Conservation (phyloP, 2,888 invertebrate genomes). For the Andrena haemorrhoa region DNA sequence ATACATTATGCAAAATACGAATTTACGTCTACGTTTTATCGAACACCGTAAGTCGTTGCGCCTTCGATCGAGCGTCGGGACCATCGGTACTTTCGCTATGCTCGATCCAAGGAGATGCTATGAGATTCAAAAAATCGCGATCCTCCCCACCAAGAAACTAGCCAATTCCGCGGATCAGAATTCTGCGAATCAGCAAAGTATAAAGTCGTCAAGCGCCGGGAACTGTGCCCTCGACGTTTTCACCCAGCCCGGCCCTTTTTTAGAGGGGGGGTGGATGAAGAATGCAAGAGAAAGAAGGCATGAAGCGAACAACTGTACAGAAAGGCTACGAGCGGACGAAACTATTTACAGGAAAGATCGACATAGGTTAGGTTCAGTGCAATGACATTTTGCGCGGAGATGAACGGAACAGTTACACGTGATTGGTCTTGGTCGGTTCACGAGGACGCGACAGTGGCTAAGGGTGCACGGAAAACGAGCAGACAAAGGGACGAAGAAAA, state of each 20-base stretch:
- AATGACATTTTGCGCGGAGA: constrained; percentile 40
- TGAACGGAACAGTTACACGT: constrained; percentile 45
- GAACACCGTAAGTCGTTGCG: constrained; percentile 14
- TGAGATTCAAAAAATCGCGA: neutral
- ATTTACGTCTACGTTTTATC: constrained; percentile 39
- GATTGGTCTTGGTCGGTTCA: constrained; percentile 39
- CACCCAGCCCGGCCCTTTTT: constrained; percentile 1
- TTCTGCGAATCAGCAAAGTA: constrained; percentile 23
- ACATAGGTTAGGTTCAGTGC: constrained; percentile 50
- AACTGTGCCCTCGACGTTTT: neutral
- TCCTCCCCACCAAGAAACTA: neutral
- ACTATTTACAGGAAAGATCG: constrained; percentile 64
- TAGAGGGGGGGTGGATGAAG: neutral
- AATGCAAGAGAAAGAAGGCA: constrained; percentile 12
- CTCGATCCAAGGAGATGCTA: constrained; percentile 12
- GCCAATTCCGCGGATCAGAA: constrained; percentile 32
- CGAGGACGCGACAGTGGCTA: constrained; percentile 21
- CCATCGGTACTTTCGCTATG: neutral
- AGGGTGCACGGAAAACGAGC: constrained; percentile 36
- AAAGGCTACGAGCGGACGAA: constrained; percentile 49
- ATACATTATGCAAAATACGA: constrained; percentile 46
- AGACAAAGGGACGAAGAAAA: constrained; percentile 50
- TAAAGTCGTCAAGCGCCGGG: neutral
- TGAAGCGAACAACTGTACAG: constrained; percentile 35
- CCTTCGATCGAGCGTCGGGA: neutral